phyloP scores from a whole-genome alignment of 1,140 invertebrate species.

The Drosophila arizonae region DNA sequence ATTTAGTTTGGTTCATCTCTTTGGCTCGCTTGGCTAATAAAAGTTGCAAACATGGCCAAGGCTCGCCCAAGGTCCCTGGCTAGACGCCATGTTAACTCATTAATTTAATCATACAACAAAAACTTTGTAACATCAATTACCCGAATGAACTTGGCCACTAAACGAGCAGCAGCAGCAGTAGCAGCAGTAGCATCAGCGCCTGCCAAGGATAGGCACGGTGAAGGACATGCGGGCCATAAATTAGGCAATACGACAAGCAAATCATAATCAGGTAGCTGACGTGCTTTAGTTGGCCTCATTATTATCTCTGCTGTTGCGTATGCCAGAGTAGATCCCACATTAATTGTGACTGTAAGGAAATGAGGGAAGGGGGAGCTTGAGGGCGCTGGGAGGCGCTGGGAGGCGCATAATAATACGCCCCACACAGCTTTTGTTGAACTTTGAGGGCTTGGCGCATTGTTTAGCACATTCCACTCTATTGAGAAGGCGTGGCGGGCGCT shows the following conservation, averaged over 20 bases:
- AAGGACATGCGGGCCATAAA: constrained; percentile 57
- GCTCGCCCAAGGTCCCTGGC: neutral
- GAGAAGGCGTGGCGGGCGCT: constrained; percentile 17
- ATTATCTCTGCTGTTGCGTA: constrained; percentile 13
- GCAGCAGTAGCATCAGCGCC: neutral
- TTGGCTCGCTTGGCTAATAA: neutral
- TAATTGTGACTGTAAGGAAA: constrained; percentile 19
- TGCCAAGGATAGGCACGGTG: constrained; percentile 4
- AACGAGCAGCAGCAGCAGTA: neutral
- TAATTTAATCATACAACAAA: constrained; percentile 17
- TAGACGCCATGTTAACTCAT: constrained; percentile 19
- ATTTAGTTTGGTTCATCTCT: too few relatives aligned
- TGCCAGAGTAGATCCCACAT: constrained; percentile 27
- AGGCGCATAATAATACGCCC: constrained; percentile 18
- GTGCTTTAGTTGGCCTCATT: constrained; percentile 8
- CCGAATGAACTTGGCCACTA: constrained; percentile 13
- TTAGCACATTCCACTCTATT: constrained; percentile 29
- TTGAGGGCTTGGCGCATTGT: constrained; percentile 49
- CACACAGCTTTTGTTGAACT: constrained; percentile 6
- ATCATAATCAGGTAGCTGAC: constrained; percentile 49
- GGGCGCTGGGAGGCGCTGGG: neutral
- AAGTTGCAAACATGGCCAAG: neutral
- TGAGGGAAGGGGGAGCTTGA: neutral
- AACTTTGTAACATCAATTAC: constrained; percentile 29
- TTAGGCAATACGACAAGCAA: constrained; percentile 27